phyloP scores from a whole-genome alignment of 2,113 vertebrate genomes.

The Atherinomorus stipes region DNA sequence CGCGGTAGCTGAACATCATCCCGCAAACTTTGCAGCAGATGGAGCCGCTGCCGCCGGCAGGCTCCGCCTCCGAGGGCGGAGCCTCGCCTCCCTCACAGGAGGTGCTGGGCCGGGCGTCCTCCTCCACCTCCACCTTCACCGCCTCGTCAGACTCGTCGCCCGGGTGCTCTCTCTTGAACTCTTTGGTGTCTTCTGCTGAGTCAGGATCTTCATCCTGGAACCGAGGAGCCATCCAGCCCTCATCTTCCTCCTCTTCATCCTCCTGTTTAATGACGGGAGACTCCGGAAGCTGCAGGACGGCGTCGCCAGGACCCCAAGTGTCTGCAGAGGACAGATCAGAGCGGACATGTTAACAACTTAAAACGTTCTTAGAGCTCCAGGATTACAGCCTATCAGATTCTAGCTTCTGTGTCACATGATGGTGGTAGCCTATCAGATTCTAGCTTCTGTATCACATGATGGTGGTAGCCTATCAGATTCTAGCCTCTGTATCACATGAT shows the following conservation, averaged over 20 bases:
- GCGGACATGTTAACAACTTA: too few relatives aligned
- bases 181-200: neutral
- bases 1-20: slow-evolving; percentile 7
- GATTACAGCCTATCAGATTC: too few relatives aligned
- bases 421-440: too few relatives aligned
- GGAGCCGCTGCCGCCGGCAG: neutral
- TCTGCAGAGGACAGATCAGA: slow-evolving; percentile 1
- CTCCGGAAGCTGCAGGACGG: neutral
- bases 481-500: too few relatives aligned
- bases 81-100: neutral
- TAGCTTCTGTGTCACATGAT: too few relatives aligned
- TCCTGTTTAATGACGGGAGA: neutral
- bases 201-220: neutral
- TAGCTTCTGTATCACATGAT: too few relatives aligned
- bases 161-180: neutral
- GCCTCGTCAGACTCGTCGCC: neutral
- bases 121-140: slow-evolving; percentile 2
- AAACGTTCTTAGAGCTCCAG: too few relatives aligned
- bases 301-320: too few relatives aligned
- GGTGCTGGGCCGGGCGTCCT: neutral
- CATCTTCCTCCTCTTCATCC: neutral
- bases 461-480: too few relatives aligned
- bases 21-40: neutral
- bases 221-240: neutral
- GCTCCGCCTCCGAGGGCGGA: neutral